Percentiles rank a stretch among this genome's conserved stretches.
Conservation (phyloP, 2,888 invertebrate species). For the Phyllotreta cruciferae region DNA sequence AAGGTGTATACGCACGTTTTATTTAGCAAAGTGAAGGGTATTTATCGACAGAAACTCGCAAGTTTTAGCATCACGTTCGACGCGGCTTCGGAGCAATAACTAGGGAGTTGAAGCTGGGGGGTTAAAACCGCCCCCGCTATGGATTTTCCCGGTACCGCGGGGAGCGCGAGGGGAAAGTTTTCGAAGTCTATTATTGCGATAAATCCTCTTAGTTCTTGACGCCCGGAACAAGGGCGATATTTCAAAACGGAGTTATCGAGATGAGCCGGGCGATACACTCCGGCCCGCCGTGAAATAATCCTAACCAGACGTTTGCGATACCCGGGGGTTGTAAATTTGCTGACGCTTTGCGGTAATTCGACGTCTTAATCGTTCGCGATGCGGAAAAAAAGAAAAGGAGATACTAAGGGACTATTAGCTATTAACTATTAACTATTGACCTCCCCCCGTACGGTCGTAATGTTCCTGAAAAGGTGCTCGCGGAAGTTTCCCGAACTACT, state of each 20-base stretch:
- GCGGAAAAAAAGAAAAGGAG: too few species aligned
- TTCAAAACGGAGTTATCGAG: slow-evolving; percentile 29
- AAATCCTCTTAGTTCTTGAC: slow-evolving; percentile 28
- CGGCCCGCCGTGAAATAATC: slow-evolving; percentile 28
- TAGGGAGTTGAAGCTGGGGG: too few species aligned
- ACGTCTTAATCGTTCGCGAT: too few species aligned
- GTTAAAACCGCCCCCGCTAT: not conserved
- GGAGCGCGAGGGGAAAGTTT: slow-evolving; percentile 16
- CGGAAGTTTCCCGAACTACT: slow-evolving; percentile 8
- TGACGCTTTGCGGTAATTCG: slow-evolving; percentile 4
- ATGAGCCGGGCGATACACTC: slow-evolving; percentile 24
- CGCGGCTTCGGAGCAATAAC: too few species aligned
- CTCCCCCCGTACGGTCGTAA: too few species aligned
- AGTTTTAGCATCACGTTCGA: too few species aligned
- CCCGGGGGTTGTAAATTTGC: slow-evolving; percentile 17
- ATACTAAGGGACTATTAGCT: too few species aligned
- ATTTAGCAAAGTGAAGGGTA: too few species aligned
- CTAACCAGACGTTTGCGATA: slow-evolving; percentile 28
- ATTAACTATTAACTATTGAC: too few species aligned
- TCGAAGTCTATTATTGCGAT: slow-evolving; percentile 28
- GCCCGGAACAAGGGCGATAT: slow-evolving; percentile 28
- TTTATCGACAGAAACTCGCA: too few species aligned
- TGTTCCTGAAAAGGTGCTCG: not conserved
- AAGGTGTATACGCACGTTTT: too few species aligned
- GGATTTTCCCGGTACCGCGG: slow-evolving; percentile 18